Base-by-base conservation (phyloP, 1,140 invertebrate genomes). In the Laodelphax striatellus region DNA sequence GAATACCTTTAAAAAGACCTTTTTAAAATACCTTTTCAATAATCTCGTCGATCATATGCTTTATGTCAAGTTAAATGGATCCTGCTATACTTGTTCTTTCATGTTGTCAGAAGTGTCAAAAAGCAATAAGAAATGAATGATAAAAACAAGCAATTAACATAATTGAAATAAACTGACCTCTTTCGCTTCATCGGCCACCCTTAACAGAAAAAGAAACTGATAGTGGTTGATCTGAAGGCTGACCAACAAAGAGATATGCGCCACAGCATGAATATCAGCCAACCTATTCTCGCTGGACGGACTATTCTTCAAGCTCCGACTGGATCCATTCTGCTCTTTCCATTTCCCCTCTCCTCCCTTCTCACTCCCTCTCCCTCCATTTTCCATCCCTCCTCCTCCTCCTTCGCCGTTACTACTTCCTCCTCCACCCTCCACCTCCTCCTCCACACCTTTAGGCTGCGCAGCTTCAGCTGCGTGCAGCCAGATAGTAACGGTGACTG, bases 191-290 rank as follows among this genome's bases (percentile, higher is more conserved):
- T 97, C 93, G 21, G 86, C 77, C 52, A 94, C 75, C 52, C 93
- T 77, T 67, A 95, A 72, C 22, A 97, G 72, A 72, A 97, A 96
- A 53, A 97, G 77, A 72, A 87, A 87, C 75, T 97, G 94, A 73
- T 91, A 94, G 73, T 97, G 93, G 77, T 93, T 95, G 38, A 94
- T 77, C 72, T 95, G 92, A 1, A 92, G 72, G 63, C 87, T 90
- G 43, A 89, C 83, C 65, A 92, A 73, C 70, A 88, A 90, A 13
- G 83, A 83, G 55, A 90, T 82, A 58, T 89, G 80, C 0, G 82
- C 84, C 21, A 90, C 79, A 1, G 81, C 81, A 69, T 85, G 82
- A 66, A 86, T 77, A 73, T 86, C 80, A 14, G 82, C 80, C 42
- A 16, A 38, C 5, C 34, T 57, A 14, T 17, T 38, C 13, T 42